Base-by-base conservation (phyloP, 2,797 vertebrate species). In the Sebastes cheni region DNA sequence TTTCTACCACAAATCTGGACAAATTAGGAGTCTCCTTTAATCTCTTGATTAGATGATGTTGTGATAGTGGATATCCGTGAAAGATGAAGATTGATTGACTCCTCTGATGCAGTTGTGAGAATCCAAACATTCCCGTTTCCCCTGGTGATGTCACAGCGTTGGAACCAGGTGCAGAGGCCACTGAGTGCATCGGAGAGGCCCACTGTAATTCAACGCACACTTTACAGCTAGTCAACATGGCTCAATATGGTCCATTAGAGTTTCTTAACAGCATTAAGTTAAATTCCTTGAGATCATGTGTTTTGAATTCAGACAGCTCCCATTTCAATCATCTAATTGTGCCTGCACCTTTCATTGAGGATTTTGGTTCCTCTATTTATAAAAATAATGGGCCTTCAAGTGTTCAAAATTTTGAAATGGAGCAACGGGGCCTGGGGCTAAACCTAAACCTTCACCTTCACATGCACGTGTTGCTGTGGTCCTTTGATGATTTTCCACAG, bases 401-500 rank as follows among this genome's bases (percentile, higher is more conserved):
- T 87, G 83, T 91, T 91, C 77, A 86, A 79, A 83, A 90, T 88
- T 85, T 84, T 72, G 58, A 86, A 91, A 91, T 86, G 50, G 74
- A 80, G 84, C 87, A 81, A 77, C 22, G 58, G 72, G 39, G 82
- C 89, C 89, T 62, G 36, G 71, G 79, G 89, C 87, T 65, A 30
- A 83, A 85, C 68, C 76, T 60, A 79, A 92, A 90, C 89, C 80
- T 86, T 79, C 79, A 68, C 83, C 84, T 85, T 89, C 77, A 79
- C 87, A 86, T 88, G 83, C 91, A 91, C 20, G 86, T 86, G 90
- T 89, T 91, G 78, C 85, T 71, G 42, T 71, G 84, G 34, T 68
- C 83, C 91, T 94, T 94, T 95, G 94, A 94, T 89, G 92, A 94
- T 94, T 95, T 84, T 92, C 90, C 93, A 93, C 91, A 94, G 89